Conservation (phyloP, 1,140 invertebrate species). For the Coenobita brevimanus region DNA sequence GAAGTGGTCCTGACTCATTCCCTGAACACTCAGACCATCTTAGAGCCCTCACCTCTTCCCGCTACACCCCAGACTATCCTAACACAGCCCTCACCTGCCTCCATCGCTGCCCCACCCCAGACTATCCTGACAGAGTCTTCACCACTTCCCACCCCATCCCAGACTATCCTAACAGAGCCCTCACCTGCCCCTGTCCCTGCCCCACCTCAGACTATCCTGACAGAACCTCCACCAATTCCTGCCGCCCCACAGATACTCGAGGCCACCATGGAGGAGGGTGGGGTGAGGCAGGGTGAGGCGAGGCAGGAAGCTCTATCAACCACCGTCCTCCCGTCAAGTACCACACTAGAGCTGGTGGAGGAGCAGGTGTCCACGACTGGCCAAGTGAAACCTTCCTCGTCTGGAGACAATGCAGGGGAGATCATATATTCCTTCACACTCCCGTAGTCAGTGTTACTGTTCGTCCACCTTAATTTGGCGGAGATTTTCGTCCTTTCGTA, state of each 20-base stretch:
- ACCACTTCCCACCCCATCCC: too few species aligned
- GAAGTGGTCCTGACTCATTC: neutral
- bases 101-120: neutral
- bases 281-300: constrained; percentile 6
- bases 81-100: neutral
- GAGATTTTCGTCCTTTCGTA: too few species aligned
- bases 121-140: constrained; percentile 10
- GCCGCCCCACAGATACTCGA: neutral
- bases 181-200: neutral
- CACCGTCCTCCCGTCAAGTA: constrained; percentile 1
- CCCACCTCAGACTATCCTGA: neutral
- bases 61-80: too few species aligned
- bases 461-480: too few species aligned
- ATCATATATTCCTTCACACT: constrained; percentile 54
- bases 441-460: too few species aligned
- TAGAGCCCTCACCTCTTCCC: too few species aligned
- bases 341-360: constrained; percentile 22
- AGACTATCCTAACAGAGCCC: neutral
- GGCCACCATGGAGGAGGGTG: neutral
- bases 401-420: neutral
- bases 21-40: constrained; percentile 1
- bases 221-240: neutral
- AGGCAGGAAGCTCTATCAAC: too few species aligned
- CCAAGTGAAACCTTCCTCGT: neutral
- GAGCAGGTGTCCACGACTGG: constrained; percentile 14